Evolutionary conservation across 2,797 vertebrate genomes (phyloP).

Genomic region (Gymnocypris eckloni): DNA sequence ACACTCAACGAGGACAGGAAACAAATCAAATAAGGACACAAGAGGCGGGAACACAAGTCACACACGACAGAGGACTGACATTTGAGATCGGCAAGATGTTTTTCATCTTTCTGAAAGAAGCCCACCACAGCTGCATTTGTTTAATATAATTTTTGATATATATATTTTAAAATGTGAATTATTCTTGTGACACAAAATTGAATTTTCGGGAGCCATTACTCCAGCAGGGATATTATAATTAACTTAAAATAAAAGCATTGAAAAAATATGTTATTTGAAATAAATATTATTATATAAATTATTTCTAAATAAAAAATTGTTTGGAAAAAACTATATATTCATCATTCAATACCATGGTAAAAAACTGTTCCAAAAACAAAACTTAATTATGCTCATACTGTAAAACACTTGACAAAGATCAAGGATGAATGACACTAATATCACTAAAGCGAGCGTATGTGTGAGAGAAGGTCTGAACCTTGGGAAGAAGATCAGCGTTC

Average conservation of each 20-base stretch:
- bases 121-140: background rate
- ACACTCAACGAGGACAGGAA: too few species aligned
- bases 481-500: slow-evolving; percentile 92
- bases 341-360: background rate
- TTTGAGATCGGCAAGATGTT: background rate
- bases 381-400: background rate
- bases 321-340: background rate
- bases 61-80: too few species aligned
- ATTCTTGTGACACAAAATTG: too few species aligned
- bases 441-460: background rate
- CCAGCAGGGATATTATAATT: background rate
- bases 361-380: background rate
- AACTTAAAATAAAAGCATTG: background rate
- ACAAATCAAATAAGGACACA: too few species aligned
- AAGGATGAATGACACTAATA: background rate
- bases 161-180: too few species aligned
- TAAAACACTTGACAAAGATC: background rate
- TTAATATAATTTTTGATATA: background rate
- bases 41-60: too few species aligned
- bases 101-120: background rate
- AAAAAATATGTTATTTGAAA: background rate
- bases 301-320: background rate
- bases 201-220: background rate
- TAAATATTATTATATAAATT: too few species aligned
- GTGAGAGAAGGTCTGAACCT: slow-evolving; percentile 79